Base-by-base conservation (phyloP, 2,113 vertebrate genomes). In the Sebastes schlegelii region DNA sequence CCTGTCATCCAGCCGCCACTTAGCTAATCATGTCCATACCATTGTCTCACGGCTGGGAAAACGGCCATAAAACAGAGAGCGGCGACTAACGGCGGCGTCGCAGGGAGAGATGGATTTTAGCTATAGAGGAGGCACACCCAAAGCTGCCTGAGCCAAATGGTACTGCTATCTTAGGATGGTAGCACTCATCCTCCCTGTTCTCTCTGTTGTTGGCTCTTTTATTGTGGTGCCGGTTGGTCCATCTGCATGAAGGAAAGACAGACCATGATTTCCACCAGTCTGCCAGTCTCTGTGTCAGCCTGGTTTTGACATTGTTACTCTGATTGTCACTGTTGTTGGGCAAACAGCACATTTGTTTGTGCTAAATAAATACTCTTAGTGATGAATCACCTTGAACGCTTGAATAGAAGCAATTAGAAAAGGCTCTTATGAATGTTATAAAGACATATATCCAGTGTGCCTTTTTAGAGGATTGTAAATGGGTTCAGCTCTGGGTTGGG, bases 21-120 rank as follows among this genome's bases (percentile, higher is more conserved):
- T 95, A 94, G 92, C 94, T 95, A 94, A 94, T 94, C 89, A 94
- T 88, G 91, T 89, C 88, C 88, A 83, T 69, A 72, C 86, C 77
- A 69, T 90, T 87, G 80, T 92, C 64, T 83, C 86, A 85, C 54
- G 48, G 88, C 82, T 78, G 64, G 86, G 91, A 91, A 88, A 88
- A 80, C 3, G 63, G 83, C 86, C 86, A 89, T 92, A 88, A 91
- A 91, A 80, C 72, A 43, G 70, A 77, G 66, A 74, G 77, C 11
- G 21, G 74, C 5, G 4, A 55, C 69, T 65, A 64, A 57, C n/a
- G 4, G 75, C 19, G 66, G 64, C 51, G 10, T 54, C 73, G 6
- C 43, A 60, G 76, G 79, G 51, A 77, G 65, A 89, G 90, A 94
- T 88, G 82, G 82, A 85, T 91, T 83, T 86, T 19, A 85, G 74